Evolutionary conservation across 2,113 vertebrate genomes (phyloP).

Genomic region (Notothenia coriiceps): DNA sequence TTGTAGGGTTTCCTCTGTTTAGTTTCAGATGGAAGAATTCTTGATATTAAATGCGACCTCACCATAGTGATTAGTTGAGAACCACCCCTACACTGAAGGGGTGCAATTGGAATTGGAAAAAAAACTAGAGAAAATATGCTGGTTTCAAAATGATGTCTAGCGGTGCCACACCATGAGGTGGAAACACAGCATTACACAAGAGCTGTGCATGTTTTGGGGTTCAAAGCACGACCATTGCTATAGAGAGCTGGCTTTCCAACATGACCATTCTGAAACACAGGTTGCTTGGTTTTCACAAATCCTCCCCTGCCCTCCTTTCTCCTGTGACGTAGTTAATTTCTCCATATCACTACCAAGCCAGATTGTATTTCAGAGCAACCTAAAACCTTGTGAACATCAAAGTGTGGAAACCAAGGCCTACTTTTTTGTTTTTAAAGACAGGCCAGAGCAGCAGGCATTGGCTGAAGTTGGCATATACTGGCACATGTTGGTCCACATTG

Average conservation of each 20-base stretch:
- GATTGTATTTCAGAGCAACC: slow-evolving; percentile 55
- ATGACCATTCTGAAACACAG: not conserved
- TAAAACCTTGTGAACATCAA: slow-evolving; percentile 64
- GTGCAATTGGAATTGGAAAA: too few relatives aligned
- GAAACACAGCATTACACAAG: not conserved
- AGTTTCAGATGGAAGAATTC: too few relatives aligned
- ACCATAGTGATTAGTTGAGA: too few relatives aligned
- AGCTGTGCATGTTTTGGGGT: not conserved
- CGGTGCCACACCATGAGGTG: too few relatives aligned
- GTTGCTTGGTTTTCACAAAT: slow-evolving; percentile 20
- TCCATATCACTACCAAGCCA: slow-evolving; percentile 49
- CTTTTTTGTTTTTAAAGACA: slow-evolving; percentile 33
- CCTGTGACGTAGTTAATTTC: slow-evolving; percentile 9
- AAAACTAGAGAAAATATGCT: too few relatives aligned
- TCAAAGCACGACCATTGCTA: slow-evolving; percentile 30
- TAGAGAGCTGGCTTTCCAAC: not conserved
- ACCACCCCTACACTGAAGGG: too few relatives aligned
- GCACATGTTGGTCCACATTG: slow-evolving; percentile 56
- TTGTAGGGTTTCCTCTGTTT: too few relatives aligned
- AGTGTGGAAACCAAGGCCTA: slow-evolving; percentile 48
- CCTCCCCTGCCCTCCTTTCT: slow-evolving; percentile 25
- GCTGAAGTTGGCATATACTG: slow-evolving; percentile 56
- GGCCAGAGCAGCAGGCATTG: slow-evolving; percentile 53
- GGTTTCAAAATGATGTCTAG: too few relatives aligned
- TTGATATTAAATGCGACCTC: too few relatives aligned